A percentile compares a stretch with the other conserved stretches of the same genome.
Conservation (phyloP, 1,140 invertebrate genomes). For the Calycopis cecrops region DNA sequence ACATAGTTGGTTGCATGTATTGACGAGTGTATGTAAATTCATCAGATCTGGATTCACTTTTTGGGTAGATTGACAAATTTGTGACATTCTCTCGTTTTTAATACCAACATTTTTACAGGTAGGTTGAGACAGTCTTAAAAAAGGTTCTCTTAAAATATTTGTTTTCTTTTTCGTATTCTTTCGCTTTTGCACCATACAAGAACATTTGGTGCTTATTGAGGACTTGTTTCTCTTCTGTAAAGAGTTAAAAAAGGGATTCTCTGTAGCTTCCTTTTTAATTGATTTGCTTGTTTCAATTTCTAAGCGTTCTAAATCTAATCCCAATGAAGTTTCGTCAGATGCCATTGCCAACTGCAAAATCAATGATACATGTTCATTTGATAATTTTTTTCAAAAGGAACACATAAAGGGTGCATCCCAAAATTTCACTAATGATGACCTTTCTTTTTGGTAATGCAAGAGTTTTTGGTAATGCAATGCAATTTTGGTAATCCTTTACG, state of each 20-base stretch:
- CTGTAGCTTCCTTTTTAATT: constrained; percentile 32
- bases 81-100: constrained; percentile 30
- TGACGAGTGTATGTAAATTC: constrained; percentile 49
- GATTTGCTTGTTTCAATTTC: constrained; percentile 63
- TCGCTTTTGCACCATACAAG: constrained; percentile 41
- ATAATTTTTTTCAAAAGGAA: background rate
- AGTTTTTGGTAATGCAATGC: no score
- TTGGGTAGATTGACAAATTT: constrained; percentile 22
- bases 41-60: constrained; percentile 37
- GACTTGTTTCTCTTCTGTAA: constrained; percentile 31
- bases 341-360: constrained; percentile 42
- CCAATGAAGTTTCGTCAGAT: constrained; percentile 67
- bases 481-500: no score
- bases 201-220: constrained; percentile 42
- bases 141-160: constrained; percentile 58
- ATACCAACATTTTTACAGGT: constrained; percentile 26
- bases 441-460: no score
- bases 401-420: no score
- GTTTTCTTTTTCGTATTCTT: constrained; percentile 55
- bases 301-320: constrained; percentile 67
- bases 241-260: constrained; percentile 49
- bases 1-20: constrained; percentile 58
- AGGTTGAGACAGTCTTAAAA: constrained; percentile 50
- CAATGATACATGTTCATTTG: background rate
- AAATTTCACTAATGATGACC: no score